Conservation (phyloP, 2,888 invertebrate species). For the Acleris laterana region DNA sequence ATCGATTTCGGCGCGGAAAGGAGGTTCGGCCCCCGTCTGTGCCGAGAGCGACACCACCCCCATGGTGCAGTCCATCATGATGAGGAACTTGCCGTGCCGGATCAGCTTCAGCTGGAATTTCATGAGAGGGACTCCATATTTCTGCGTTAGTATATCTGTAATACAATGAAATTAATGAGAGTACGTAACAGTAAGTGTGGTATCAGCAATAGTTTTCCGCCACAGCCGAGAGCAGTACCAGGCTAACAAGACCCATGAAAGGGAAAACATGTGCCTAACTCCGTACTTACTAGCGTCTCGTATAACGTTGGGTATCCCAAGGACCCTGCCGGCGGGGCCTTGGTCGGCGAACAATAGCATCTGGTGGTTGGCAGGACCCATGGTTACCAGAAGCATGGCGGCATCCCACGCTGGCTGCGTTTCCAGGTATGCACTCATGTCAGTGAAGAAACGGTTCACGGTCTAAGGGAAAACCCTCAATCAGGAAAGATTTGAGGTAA, state of each 20-base stretch:
- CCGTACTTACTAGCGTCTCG: constrained; percentile 3
- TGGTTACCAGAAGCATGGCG: constrained; percentile 55
- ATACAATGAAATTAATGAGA: background rate
- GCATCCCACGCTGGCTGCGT: constrained; percentile 67
- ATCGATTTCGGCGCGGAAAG: constrained; percentile 53
- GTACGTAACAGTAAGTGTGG: too few species aligned
- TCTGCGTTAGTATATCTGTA: constrained; percentile 5
- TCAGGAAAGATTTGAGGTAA: too few species aligned
- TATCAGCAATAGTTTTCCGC: too few species aligned
- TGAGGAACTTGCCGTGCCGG: constrained; percentile 53
- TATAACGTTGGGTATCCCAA: background rate
- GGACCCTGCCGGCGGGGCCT: constrained; percentile 64
- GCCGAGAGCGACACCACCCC: constrained; percentile 50
- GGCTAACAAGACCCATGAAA: background rate
- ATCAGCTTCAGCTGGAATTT: constrained; percentile 65
- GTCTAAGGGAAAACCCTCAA: constrained; percentile 46
- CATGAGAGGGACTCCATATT: constrained; percentile 53
- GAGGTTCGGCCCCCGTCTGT: constrained; percentile 34
- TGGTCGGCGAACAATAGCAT: constrained; percentile 66
- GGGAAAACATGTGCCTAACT: too few species aligned
- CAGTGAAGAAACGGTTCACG: constrained; percentile 58
- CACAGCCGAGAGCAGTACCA: background rate
- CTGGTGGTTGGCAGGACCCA: constrained; percentile 59
- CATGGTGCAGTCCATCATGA: constrained; percentile 63
- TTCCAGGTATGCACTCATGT: constrained; percentile 68